phyloP scores from a whole-genome alignment of 2,113 vertebrate species.

The Campylomormyrus tamandua region DNA sequence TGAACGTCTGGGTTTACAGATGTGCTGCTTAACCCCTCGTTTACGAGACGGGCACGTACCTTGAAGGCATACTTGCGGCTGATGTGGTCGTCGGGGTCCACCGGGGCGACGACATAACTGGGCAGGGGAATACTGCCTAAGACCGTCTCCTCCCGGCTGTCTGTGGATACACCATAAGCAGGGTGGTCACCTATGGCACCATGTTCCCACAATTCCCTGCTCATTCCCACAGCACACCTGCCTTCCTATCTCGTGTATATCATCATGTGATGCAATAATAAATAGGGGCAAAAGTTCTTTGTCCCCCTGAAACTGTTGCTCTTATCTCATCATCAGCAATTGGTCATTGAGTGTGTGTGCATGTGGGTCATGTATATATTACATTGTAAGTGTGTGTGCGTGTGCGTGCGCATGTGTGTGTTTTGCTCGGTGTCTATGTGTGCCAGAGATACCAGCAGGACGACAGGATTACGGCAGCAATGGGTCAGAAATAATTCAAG shows the following conservation, averaged over 20 bases:
- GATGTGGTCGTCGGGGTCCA: constrained; percentile 82
- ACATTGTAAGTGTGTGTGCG: neutral
- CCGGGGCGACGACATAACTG: constrained; percentile 79
- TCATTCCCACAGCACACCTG: neutral
- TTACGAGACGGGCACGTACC: constrained; percentile 52
- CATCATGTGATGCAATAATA: constrained; percentile 30
- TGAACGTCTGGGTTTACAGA: neutral
- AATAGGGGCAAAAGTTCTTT: constrained; percentile 26
- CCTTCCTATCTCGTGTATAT: neutral
- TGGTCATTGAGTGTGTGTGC: constrained; percentile 7
- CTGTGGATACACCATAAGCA: constrained; percentile 45
- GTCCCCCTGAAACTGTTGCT: constrained; percentile 13
- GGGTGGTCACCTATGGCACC: neutral
- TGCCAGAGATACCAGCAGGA: constrained; percentile 6
- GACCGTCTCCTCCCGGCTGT: constrained; percentile 89
- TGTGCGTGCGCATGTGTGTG: neutral
- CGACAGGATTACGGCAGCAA: constrained; percentile 37
- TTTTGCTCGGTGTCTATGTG: neutral
- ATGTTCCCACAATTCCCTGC: neutral
- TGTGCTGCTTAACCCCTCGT: no score
- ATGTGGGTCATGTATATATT: neutral
- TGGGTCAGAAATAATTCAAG: constrained; percentile 56
- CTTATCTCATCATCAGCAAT: constrained; percentile 20
- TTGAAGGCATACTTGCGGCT: constrained; percentile 93
- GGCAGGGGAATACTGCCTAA: constrained; percentile 89